Conservation (phyloP, 1,140 invertebrate genomes). For the Apocrypta bakeri region DNA sequence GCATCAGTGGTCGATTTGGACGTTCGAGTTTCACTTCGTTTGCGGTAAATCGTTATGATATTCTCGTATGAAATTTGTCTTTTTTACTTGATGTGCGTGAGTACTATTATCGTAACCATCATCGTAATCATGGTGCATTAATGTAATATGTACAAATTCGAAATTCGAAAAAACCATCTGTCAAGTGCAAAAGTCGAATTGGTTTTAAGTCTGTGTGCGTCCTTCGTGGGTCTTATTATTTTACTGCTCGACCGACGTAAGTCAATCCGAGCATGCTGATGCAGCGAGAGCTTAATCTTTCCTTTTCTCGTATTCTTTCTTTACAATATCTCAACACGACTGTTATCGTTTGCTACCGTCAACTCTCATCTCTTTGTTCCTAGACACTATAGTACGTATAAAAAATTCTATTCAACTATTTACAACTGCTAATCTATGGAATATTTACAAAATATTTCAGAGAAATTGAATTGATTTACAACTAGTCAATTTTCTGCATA, state of each 20-base stretch:
- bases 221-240: conserved; percentile 2
- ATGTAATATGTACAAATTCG: conserved; percentile 59
- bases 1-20: conserved; percentile 32
- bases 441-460: conserved; percentile 55
- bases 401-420: conserved; percentile 57
- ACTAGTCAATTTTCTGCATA: conserved; percentile 54
- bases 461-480: conserved; percentile 48
- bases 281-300: conserved; percentile 24
- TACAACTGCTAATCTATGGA: conserved; percentile 59
- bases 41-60: background rate
- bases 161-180: conserved; percentile 20
- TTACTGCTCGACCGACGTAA: conserved; percentile 30
- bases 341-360: conserved; percentile 6
- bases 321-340: conserved; percentile 37
- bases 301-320: background rate
- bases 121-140: background rate
- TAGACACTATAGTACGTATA: conserved; percentile 47
- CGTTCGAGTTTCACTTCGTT: conserved; percentile 43
- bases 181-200: conserved; percentile 44
- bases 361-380: background rate
- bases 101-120: background rate
- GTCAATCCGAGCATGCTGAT: conserved; percentile 16
- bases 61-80: background rate
- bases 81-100: background rate
- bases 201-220: conserved; percentile 40